Conservation (phyloP, 2,113 vertebrate genomes). For the Tapirus terrestris region DNA sequence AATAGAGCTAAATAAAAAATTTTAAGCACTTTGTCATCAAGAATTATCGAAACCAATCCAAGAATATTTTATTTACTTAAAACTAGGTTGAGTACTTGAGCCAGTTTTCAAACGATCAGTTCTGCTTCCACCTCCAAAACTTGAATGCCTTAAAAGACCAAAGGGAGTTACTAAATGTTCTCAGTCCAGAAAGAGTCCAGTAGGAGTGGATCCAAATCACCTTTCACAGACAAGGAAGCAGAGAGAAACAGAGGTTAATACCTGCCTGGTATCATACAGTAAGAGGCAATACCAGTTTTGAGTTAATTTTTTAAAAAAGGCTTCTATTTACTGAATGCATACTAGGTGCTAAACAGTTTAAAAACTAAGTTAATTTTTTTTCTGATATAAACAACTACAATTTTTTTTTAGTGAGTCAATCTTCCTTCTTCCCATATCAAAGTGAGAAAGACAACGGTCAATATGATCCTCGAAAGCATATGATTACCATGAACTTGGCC, state of each 20-base stretch:
- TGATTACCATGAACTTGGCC: background rate
- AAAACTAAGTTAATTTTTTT: background rate
- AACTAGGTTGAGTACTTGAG: background rate
- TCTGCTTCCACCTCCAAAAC: background rate
- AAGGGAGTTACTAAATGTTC: background rate
- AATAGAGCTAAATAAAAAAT: background rate
- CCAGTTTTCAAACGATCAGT: background rate
- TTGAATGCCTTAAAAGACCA: background rate
- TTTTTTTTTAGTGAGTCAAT: background rate
- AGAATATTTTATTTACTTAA: constrained; percentile 12
- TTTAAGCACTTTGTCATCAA: background rate
- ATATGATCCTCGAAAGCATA: background rate
- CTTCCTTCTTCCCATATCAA: background rate
- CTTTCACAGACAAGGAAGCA: background rate
- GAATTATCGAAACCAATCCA: background rate
- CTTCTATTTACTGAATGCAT: background rate
- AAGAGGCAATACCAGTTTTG: background rate
- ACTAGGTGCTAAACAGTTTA: background rate
- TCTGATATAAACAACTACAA: background rate
- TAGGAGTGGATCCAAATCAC: background rate
- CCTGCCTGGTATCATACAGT: background rate
- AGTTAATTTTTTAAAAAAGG: background rate
- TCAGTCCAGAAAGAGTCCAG: background rate
- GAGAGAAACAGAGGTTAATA: background rate
- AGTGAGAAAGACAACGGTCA: background rate